Evolutionary conservation across 30 jellyfish, hydroid and myxozoan species (phyloP), one percentile per base, ranked within the genome.

Genomic region (Morbakka virulenta): DNA sequence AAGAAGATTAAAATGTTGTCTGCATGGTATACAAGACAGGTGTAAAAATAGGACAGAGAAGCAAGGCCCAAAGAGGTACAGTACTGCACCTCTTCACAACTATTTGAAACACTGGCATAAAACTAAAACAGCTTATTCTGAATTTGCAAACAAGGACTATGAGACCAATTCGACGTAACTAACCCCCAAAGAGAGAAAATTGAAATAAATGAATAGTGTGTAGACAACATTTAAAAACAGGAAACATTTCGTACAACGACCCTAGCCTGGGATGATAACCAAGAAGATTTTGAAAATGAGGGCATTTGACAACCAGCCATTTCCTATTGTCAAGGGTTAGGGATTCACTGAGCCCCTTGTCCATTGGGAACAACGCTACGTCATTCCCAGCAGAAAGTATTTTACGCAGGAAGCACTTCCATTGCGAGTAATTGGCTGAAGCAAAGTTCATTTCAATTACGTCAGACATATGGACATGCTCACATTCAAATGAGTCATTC

Each of bases 401-500:
- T 73, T 84, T 63, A 52, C 71, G 32, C 69, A 72, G 33, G 66
- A 35, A 3, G 90, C 53, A 51, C 67, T 79, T 28, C 90, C 93
- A 14, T 25, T 52, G 28, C 17, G 93, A 52, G 28, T 66, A 68
- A 62, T 14, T 81, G 41, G 67, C 35, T 14, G 34, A 35, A 72
- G 95, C 85, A 0, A 72, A 84, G 80, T 75, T 65, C 31, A 63
- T 84, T 33, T 63, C 80, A 0, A 73, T 84, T 33, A 72, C 95
- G 48, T 72, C 95, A 62, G 84, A 83, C 80, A 27, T 83, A 41
- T 84, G 89, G 95, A 74, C 95, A 62, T 84, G 89, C 74, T 49
- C 85, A 41, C 22, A 73, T 33, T 67, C 95, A 67, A 26, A 83
- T 61, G 95, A 72, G 62, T 83, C 95, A 0, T 73, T 70, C 81